These are phyloP conservation scores for Mongoloraphidia duomilia DNA, from an alignment of 2,888 invertebrate genomes.

Conservation along the genomic window DNA sequence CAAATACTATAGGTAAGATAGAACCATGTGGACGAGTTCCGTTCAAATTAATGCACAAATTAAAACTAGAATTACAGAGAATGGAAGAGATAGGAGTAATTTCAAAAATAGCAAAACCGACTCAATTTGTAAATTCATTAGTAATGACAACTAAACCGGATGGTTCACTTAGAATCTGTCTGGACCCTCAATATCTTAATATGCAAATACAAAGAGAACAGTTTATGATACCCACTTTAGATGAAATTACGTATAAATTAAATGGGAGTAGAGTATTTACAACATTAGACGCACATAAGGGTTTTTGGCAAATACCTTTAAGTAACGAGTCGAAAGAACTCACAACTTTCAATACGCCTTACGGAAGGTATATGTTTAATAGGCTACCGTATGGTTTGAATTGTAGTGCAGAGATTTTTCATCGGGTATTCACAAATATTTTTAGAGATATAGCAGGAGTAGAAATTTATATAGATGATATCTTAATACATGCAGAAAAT, in stretches of 20 bases:
- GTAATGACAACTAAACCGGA: neutral
- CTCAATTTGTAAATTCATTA: neutral
- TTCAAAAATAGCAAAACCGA: neutral
- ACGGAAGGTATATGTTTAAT: constrained; percentile 6
- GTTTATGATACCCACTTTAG: neutral
- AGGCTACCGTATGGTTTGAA: constrained; percentile 8
- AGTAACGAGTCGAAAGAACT: neutral
- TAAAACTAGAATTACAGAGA: neutral
- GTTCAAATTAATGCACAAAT: neutral
- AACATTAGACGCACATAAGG: neutral
- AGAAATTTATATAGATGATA: constrained; percentile 13
- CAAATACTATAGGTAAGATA: neutral
- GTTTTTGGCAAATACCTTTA: neutral
- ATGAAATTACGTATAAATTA: neutral
- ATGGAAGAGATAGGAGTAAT: neutral
- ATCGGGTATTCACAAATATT: constrained; percentile 6
- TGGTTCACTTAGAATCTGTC: neutral
- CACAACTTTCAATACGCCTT: neutral
- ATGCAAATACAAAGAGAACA: neutral
- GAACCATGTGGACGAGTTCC: neutral
- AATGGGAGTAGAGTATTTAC: neutral
- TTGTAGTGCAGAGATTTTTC: constrained; percentile 7
- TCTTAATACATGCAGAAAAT: constrained; percentile 10
- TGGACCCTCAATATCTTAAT: neutral
- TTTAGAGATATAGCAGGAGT: constrained; percentile 9